Evolutionary conservation across 2,113 vertebrate genomes (phyloP).

Genomic region (Zeus faber): DNA sequence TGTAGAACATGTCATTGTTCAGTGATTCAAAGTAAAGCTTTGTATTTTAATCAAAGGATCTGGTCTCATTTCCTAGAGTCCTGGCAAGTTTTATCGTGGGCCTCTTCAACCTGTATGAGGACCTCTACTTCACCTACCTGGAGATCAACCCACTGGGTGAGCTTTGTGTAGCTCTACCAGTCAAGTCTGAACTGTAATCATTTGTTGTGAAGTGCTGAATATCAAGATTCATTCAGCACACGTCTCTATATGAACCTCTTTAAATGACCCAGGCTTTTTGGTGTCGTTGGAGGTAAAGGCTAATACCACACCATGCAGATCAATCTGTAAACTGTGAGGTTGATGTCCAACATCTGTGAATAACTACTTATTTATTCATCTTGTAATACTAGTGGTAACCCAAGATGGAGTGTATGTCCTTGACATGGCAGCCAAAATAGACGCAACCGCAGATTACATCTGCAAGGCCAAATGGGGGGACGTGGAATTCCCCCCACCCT

Average conservation of each 20-base stretch:
- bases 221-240: no score
- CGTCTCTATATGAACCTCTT: no score
- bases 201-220: no score
- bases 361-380: not conserved
- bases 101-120: slow-evolving; percentile 92
- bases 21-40: no score
- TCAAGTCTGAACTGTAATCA: no score
- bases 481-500: slow-evolving; percentile 94
- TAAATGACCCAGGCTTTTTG: no score
- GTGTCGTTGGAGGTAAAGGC: no score
- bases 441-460: slow-evolving; percentile 93
- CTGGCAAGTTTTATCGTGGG: slow-evolving; percentile 90
- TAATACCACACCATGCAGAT: no score
- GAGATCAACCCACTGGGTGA: slow-evolving; percentile 98
- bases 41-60: not conserved
- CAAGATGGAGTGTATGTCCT: slow-evolving; percentile 84
- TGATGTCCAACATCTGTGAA: not conserved
- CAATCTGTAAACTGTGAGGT: not conserved
- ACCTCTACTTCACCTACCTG: slow-evolving; percentile 96
- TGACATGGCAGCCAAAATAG: slow-evolving; percentile 95
- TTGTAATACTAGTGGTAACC: slow-evolving; percentile 78
- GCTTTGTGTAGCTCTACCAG: not conserved
- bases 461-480: slow-evolving; percentile 98
- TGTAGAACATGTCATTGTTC: no score
- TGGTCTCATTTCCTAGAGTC: slow-evolving; percentile 69